These are phyloP conservation scores for Sus cebifrons DNA, from an alignment of 2,797 vertebrate species.

Conservation along the genomic window DNA sequence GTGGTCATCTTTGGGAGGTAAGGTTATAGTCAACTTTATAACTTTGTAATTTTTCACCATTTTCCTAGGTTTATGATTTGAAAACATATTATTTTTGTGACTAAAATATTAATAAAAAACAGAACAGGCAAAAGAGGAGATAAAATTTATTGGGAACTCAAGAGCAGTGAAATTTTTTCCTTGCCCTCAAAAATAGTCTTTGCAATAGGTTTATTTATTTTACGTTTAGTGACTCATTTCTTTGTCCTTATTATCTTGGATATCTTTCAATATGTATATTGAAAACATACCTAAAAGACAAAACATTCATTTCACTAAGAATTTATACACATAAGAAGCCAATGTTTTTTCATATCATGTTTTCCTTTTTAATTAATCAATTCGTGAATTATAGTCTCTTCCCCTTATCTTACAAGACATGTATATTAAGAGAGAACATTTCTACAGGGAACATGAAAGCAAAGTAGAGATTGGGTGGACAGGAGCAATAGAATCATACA, in stretches of 20 bases:
- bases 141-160: not conserved
- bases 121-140: not conserved
- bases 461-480: no score
- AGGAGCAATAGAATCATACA: no score
- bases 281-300: not conserved
- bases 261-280: not conserved
- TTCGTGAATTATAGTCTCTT: no score
- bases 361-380: no score
- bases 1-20: not conserved
- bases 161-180: not conserved
- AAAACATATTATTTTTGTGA: slow-evolving; percentile 41
- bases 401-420: no score
- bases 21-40: slow-evolving; percentile 21
- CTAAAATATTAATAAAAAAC: slow-evolving; percentile 10
- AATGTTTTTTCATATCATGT: not conserved
- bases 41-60: not conserved
- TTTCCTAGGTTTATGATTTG: slow-evolving; percentile 5
- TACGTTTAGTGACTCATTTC: not conserved
- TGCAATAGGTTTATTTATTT: not conserved
- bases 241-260: not conserved
- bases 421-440: no score
- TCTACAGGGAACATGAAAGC: no score
- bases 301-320: not conserved
- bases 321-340: not conserved
- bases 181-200: not conserved